phyloP scores from a whole-genome alignment of 2,113 vertebrate species.

The Stomatorhinus ivindoensis region DNA sequence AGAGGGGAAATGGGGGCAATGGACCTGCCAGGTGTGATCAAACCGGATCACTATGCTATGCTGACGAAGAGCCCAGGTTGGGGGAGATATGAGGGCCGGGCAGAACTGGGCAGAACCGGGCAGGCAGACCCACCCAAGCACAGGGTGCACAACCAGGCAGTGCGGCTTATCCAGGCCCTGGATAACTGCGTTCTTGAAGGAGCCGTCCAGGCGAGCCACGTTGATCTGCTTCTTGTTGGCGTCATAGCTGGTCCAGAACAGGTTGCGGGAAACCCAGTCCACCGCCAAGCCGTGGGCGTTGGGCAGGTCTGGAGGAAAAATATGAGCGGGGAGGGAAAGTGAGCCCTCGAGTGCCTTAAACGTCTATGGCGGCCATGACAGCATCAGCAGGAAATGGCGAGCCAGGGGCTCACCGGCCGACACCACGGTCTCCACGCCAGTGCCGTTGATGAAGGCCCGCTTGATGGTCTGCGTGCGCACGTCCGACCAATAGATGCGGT shows the following conservation, averaged over 20 bases:
- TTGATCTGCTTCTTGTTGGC: constrained; percentile 97
- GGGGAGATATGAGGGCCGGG: not conserved
- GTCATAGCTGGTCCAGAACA: constrained; percentile 96
- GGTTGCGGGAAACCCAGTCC: constrained; percentile 94
- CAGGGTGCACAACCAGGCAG: constrained; percentile 84
- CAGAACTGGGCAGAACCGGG: too few species aligned
- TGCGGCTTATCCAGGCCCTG: constrained; percentile 91
- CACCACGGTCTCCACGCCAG: constrained; percentile 84
- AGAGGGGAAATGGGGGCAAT: not conserved
- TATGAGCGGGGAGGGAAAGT: not conserved
- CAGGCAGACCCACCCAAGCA: constrained; percentile 65
- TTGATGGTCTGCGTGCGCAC: constrained; percentile 95
- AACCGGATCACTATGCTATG: not conserved
- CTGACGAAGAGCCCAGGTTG: not conserved
- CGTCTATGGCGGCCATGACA: not conserved
- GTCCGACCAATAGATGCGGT: constrained; percentile 95
- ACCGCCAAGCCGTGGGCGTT: constrained; percentile 90
- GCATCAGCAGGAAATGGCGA: not conserved
- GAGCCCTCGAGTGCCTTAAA: not conserved
- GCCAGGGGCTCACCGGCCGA: constrained; percentile 58
- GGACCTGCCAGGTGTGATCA: not conserved
- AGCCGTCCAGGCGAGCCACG: constrained; percentile 87
- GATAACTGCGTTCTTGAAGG: constrained; percentile 94
- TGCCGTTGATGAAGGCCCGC: constrained; percentile 93
- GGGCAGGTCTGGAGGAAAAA: constrained; percentile 70